phyloP scores from a whole-genome alignment of 2,113 vertebrate species.

The Heteronetta atricapilla region DNA sequence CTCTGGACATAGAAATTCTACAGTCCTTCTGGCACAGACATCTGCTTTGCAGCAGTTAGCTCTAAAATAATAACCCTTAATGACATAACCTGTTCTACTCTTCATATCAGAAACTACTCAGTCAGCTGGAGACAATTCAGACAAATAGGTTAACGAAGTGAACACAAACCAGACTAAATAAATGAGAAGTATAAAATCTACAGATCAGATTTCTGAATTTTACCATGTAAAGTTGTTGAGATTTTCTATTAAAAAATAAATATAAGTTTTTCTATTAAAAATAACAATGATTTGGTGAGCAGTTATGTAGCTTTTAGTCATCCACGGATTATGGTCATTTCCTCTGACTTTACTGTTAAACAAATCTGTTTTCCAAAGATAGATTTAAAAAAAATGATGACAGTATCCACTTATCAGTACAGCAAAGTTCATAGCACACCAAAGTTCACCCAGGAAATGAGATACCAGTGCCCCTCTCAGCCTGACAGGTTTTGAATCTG shows the following conservation, averaged over 20 bases:
- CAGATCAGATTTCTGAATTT: background rate
- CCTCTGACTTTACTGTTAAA: background rate
- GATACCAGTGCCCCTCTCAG: rapidly evolving
- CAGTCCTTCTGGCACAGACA: background rate
- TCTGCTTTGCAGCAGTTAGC: background rate
- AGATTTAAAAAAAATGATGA: background rate
- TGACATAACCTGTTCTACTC: background rate
- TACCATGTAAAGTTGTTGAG: background rate
- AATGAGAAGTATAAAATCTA: background rate
- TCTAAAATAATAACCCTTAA: background rate
- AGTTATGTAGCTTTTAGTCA: background rate
- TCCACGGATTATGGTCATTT: background rate
- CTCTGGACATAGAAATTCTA: background rate
- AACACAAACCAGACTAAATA: background rate
- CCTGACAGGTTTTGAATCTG: background rate
- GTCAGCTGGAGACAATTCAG: background rate
- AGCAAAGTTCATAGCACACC: background rate
- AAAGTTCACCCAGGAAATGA: background rate
- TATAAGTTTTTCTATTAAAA: background rate
- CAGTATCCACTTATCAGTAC: background rate
- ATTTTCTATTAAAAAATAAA: background rate
- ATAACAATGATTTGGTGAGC: background rate
- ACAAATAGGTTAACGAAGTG: background rate
- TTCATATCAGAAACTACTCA: background rate
- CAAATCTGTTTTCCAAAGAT: background rate